Base-by-base conservation (phyloP, 2,113 vertebrate species). In the Falco punctatus region DNA sequence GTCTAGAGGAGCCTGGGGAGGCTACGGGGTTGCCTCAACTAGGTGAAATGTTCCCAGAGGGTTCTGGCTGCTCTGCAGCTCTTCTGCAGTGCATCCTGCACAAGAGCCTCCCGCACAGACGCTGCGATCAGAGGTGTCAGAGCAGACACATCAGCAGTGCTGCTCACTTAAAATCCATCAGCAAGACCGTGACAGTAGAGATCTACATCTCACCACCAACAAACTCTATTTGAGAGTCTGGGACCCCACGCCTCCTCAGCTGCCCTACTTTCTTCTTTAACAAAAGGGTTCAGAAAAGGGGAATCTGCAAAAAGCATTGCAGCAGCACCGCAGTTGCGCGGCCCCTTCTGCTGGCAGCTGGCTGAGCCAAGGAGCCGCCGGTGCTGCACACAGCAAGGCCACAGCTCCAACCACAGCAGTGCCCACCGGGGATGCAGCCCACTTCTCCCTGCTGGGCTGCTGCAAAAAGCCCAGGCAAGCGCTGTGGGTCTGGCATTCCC, bases 71-170 rank as follows among this genome's bases (percentile, higher is more conserved):
- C 65, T 35, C 24, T 13, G 38, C 28, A 58, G 49, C 57, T 46
- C 48, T 81, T 19, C 65, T 27, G 58, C 62, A 77, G 49, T 15
- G 2, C 5, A 0, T 28, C 57, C 62, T 80, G 71, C 58, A 42
- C 33, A 28, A 67, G 10, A 89, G 6, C 28, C 40, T 70, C 62
- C 83, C 0, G 0, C 52, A 13, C 0, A 0, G 35, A 52, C 5
- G 2, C 40, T 66, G 61, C 46, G 17, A 4, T 51, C 5, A 26
- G 65, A 78, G 55, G 55, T 40, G 70, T 62, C 22, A 0, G 0
- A 86, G 66, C 48, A 67, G 57, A 0, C 46, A 30, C 33, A 48
- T 13, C 49, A 44, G 18, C 33, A 9, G 26, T 1, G 18, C 46
- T 72, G 2, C 0, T 3, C 26, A n/a, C 55, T 55, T 23, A 42